Base-by-base conservation (phyloP, 1,140 invertebrate species). In the Branchinecta lindahli region DNA sequence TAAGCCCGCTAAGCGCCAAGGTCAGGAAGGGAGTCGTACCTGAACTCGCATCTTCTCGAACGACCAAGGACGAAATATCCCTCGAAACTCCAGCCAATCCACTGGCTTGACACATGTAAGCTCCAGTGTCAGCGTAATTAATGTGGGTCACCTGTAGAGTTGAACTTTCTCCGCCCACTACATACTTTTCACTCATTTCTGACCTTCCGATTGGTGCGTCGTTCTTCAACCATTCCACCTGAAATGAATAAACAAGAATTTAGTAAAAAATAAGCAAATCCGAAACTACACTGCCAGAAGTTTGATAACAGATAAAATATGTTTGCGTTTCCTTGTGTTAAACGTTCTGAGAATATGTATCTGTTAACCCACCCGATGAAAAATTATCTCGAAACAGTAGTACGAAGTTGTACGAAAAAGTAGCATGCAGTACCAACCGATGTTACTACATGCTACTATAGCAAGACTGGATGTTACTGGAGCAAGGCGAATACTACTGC, bases 101-200 rank as follows among this genome's bases (percentile, higher is more conserved):
- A 12, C 82, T 84, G 0, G 85, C 88, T 75, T 86, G 83, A 76
- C 88, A 90, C 85, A 88, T 89, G 77, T 89, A 90, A 3, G 87
- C 86, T 7, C 88, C 88, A 0, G 87, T 88, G 77, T 88, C 87
- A 3, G 85, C 84, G 75, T 87, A 89, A 67, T 82, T 83, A 67
- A 88, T 86, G 68, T 85, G 83, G 66, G 81, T 81, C 9, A 90
- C 82, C 44, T 84, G 81, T 45, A 90, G 77, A 61, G 85, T 84
- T 2, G 87, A 88, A 44, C 86, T 86, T 73, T 88, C 87, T n/a
- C 86, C 86, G 33, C 87, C 80, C 7, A 87, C 80, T 73, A 83
- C 80, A 77, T 86, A 87, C 74, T 87, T 87, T 69, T 81, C 78
- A 0, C 77, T 74, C 66, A 77, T 74, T 44, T 83, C 82, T 8